Evolutionary conservation across 2,888 invertebrate species (phyloP), one percentile per base, ranked within the genome.

Genomic region (Meghimatium bilineatum): DNA sequence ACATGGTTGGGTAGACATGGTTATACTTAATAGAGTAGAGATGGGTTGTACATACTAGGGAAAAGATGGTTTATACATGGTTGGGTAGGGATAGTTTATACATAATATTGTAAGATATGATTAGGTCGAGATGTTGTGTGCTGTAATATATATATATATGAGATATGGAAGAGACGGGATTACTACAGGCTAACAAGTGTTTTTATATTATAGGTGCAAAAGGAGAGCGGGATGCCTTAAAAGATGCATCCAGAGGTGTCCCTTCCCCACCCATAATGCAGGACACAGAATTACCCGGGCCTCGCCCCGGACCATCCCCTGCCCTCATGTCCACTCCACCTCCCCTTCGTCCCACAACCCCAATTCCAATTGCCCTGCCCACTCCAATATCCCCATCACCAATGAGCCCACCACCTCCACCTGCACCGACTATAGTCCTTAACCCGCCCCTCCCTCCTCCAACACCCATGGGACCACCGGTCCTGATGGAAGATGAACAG

Each of bases 401-500:
- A 26, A 26, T 66, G 34, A 56, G 77, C 32, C 56, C 83, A 3
- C 56, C 83, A 6, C 74, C 76, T 3, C 81, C 81, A 12, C 38
- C 83, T 1, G 76, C 77, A 0, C 69, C 77, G 1, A 26, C 67
- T 49, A 26, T 34, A 0, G 38, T 49, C 34, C 67, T 14, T 6
- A 52, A 56, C 34, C 76, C 36, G 56, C n/a, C 67, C 23, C 56
- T 44, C 5, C 77, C 71, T 12, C 82, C 83, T 0, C 69, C 77
- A 0, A 71, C 83, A 1, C 77, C 77, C 26, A 78, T 69, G 67
- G 75, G 75, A 6, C 77, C 71, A 8, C 69, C 77, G 6, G 83
- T 72, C 12, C 85, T 90, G 86, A 89, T 92, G 89, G 92, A 91
- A 87, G 93, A 93, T 80, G 93, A 93, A 34, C 92, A 91, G 82